Conservation (phyloP, 2,797 vertebrate genomes). For the Cossypha dichroa region DNA sequence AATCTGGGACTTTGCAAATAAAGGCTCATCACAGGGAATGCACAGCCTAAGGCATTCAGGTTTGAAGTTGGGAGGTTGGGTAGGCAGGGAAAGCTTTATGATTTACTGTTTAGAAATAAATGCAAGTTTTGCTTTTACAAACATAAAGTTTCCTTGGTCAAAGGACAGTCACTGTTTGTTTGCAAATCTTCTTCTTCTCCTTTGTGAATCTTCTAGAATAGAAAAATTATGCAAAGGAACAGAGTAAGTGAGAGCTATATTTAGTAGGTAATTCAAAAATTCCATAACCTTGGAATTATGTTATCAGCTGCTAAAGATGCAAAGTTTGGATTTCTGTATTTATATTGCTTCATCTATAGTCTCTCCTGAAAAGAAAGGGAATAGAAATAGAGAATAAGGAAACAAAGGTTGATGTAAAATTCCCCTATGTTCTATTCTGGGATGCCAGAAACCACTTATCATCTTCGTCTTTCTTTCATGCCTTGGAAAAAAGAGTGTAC, state of each 20-base stretch:
- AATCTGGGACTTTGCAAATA: conserved; percentile 48
- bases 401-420: not conserved
- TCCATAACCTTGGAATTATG: not conserved
- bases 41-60: conserved; percentile 1
- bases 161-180: not conserved
- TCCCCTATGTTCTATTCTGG: not conserved
- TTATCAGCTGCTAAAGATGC: not conserved
- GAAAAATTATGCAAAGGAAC: not conserved
- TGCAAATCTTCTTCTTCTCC: too few species aligned
- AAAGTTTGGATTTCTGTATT: not conserved
- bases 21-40: conserved; percentile 6
- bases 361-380: not conserved
- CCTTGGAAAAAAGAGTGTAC: conserved; percentile 38
- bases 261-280: conserved; percentile 1
- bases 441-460: conserved; percentile 2
- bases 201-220: not conserved
- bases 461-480: conserved; percentile 7
- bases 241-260: not conserved
- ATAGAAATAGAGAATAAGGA: not conserved
- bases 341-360: not conserved
- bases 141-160: not conserved
- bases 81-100: not conserved
- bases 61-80: conserved; percentile 9
- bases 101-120: not conserved
- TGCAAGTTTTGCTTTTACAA: not conserved